These are phyloP conservation scores for Notodonta ziczac DNA, from an alignment of 2,888 invertebrate genomes.

Conservation along the genomic window DNA sequence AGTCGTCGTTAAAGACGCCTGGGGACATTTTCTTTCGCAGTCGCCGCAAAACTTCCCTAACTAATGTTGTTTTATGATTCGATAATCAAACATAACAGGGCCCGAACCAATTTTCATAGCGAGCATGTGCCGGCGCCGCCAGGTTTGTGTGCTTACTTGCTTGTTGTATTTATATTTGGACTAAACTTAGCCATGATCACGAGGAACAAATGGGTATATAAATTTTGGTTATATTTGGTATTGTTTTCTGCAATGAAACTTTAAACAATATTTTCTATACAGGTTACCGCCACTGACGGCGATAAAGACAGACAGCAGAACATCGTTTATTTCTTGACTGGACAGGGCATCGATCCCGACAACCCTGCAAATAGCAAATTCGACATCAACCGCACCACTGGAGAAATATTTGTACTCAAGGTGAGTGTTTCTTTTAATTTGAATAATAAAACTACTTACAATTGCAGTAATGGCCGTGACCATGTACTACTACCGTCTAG, in stretches of 20 bases:
- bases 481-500: constrained; percentile 25
- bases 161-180: constrained; percentile 22
- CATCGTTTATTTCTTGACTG: constrained; percentile 97
- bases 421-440: constrained; percentile 78
- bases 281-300: constrained; percentile 98
- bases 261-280: constrained; percentile 29
- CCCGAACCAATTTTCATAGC: constrained; percentile 43
- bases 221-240: not conserved
- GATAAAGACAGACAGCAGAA: constrained; percentile 97
- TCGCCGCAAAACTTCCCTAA: constrained; percentile 26
- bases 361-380: constrained; percentile 98
- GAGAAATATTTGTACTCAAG: constrained; percentile 97
- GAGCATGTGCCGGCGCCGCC: constrained; percentile 14
- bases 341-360: constrained; percentile 97
- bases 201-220: not conserved
- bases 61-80: constrained; percentile 37
- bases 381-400: constrained; percentile 97
- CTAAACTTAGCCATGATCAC: constrained; percentile 12
- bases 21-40: constrained; percentile 34
- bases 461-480: constrained; percentile 10
- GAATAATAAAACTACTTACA: constrained; percentile 6
- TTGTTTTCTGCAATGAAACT: not conserved
- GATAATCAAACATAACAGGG: constrained; percentile 49
- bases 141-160: constrained; percentile 15
- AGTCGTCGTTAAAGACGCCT: constrained; percentile 24